Evolutionary conservation across 2,797 vertebrate genomes (phyloP).

Genomic region (Gymnoscopelus braueri): DNA sequence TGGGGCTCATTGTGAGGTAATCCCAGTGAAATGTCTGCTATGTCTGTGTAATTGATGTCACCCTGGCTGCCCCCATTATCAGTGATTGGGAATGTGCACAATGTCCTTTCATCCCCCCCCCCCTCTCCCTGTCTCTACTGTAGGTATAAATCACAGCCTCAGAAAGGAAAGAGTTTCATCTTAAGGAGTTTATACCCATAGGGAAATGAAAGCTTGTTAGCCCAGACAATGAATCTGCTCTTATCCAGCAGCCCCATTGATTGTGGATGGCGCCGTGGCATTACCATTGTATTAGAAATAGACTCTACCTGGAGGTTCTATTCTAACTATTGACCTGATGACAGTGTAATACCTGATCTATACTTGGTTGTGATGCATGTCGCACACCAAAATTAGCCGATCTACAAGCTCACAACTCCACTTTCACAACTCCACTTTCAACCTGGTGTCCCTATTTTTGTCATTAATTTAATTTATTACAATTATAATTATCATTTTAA

Average conservation of each 20-base stretch:
- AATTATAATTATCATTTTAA: too few species aligned
- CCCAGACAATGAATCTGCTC: slow-evolving; percentile 49
- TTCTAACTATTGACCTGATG: slow-evolving; percentile 10
- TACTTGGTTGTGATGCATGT: too few species aligned
- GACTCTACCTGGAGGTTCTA: slow-evolving; percentile 35
- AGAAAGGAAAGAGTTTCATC: slow-evolving; percentile 40
- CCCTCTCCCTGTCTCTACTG: background rate
- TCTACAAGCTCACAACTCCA: too few species aligned
- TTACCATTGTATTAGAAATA: slow-evolving; percentile 37
- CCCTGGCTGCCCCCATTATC: slow-evolving; percentile 50
- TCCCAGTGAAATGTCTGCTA: slow-evolving; percentile 62
- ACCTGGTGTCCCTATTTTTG: too few species aligned
- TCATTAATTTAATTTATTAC: too few species aligned
- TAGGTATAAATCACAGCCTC: slow-evolving; percentile 54
- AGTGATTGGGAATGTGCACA: slow-evolving; percentile 56
- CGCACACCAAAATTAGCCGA: too few species aligned
- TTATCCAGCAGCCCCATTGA: slow-evolving; percentile 38
- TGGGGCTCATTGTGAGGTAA: slow-evolving; percentile 63
- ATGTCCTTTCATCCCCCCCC: slow-evolving; percentile 40
- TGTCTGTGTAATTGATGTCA: slow-evolving; percentile 65
- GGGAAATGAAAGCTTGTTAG: slow-evolving; percentile 50
- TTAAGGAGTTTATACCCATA: slow-evolving; percentile 43
- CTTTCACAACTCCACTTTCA: too few species aligned
- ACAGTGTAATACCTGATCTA: too few species aligned
- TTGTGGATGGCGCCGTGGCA: slow-evolving; percentile 29